Percentiles rank a stretch among this genome's conserved stretches.
These are phyloP conservation scores for Grus americana DNA, from an alignment of 2,113 vertebrate species.

Conservation along the genomic window DNA sequence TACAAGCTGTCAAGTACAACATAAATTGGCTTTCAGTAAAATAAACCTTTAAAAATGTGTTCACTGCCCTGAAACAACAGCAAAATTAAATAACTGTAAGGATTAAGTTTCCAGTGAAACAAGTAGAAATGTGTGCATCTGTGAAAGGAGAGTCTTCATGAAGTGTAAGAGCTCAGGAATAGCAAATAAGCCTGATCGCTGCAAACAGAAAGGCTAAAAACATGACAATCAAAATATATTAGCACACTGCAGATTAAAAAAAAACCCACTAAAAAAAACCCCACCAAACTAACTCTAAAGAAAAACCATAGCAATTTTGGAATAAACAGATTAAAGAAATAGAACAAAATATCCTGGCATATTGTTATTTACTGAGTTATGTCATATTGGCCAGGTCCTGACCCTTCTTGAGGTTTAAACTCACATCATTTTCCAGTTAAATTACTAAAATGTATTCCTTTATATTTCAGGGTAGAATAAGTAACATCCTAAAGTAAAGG, in stretches of 20 bases:
- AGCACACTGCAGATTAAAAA: not conserved
- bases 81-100: constrained; percentile 7
- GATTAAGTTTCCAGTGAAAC: not conserved
- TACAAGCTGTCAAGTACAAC: not conserved
- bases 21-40: constrained; percentile 19
- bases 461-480: constrained; percentile 74
- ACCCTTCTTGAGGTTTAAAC: constrained; percentile 49
- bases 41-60: constrained; percentile 17
- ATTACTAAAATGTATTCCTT: constrained; percentile 77
- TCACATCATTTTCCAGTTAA: constrained; percentile 63
- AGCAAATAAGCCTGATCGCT: not conserved
- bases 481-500: constrained; percentile 29
- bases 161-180: not conserved
- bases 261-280: no score
- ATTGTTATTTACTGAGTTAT: constrained; percentile 50
- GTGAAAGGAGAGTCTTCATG: not conserved
- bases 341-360: not conserved
- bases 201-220: not conserved
- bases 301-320: not conserved
- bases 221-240: not conserved
- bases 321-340: not conserved
- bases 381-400: constrained; percentile 76
- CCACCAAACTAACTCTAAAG: not conserved
- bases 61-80: not conserved
- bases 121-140: not conserved